These are phyloP conservation scores for Acheta domesticus DNA, from an alignment of 2,888 invertebrate genomes.

Conservation along the genomic window DNA sequence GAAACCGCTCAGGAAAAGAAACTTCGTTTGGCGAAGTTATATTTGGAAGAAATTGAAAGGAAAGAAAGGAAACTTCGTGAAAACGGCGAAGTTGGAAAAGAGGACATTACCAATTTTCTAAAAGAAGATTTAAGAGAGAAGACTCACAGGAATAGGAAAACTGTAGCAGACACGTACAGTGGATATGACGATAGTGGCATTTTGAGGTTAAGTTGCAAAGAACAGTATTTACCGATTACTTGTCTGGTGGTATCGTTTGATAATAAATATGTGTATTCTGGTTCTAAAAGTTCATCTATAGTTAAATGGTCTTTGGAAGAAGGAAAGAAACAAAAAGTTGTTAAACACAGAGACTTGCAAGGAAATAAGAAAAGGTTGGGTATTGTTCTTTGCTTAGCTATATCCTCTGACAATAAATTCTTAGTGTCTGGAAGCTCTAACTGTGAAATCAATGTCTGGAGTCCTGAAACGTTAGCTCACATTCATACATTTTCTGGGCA, in stretches of 20 bases:
- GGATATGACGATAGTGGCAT: slow-evolving; percentile 47
- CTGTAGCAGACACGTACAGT: slow-evolving; percentile 64
- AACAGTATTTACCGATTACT: slow-evolving; percentile 76
- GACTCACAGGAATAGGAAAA: slow-evolving; percentile 71
- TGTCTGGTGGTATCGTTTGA: slow-evolving; percentile 75
- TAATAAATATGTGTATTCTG: slow-evolving; percentile 69
- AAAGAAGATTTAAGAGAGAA: slow-evolving; percentile 83
- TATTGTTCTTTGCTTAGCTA: slow-evolving; percentile 62
- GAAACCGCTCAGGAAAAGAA: slow-evolving; percentile 91
- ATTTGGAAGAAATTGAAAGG: slow-evolving; percentile 79
- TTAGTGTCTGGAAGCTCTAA: slow-evolving; percentile 69
- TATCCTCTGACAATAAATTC: slow-evolving; percentile 77
- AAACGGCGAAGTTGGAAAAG: slow-evolving; percentile 59
- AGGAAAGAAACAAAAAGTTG: slow-evolving; percentile 56
- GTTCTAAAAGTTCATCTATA: slow-evolving; percentile 82
- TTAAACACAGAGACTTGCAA: slow-evolving; percentile 42
- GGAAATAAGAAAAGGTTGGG: slow-evolving; percentile 30
- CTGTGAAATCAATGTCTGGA: slow-evolving; percentile 77
- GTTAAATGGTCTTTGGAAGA: slow-evolving; percentile 74
- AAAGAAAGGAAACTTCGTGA: slow-evolving; percentile 71
- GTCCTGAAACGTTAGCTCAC: slow-evolving; percentile 70
- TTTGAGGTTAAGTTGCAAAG: slow-evolving; percentile 64
- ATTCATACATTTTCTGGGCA: slow-evolving; percentile 80
- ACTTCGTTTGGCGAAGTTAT: slow-evolving; percentile 82
- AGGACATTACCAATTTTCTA: slow-evolving; percentile 69